A percentile compares a stretch with the other conserved stretches of the same genome.
These are phyloP conservation scores for Stichopus chloronotus DNA, from an alignment of 35 echinoderm and acorn worm species.

Conservation along the genomic window DNA sequence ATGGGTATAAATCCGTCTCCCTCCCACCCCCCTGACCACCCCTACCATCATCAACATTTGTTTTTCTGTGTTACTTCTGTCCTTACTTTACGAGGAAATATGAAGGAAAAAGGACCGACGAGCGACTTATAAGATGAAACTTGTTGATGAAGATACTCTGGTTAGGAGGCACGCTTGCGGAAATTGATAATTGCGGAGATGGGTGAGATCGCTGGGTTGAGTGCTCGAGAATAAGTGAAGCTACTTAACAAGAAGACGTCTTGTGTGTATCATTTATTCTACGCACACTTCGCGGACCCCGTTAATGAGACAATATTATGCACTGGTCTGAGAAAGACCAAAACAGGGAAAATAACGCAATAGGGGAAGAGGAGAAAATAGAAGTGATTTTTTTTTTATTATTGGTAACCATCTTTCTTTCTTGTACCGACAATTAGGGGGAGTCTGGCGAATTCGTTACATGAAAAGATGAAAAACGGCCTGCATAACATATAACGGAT, in stretches of 20 bases:
- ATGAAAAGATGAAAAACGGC: too few species aligned
- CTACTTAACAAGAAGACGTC: neutral
- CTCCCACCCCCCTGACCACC: neutral
- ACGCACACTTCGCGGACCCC: conserved; percentile 3
- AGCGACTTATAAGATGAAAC: too few species aligned
- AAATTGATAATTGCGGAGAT: conserved; percentile 35
- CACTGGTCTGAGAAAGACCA: too few species aligned
- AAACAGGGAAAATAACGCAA: neutral
- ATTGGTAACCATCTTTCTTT: too few species aligned
- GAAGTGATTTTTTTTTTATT: neutral
- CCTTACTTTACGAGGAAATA: neutral
- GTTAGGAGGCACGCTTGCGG: conserved; percentile 17
- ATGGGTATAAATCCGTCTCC: neutral
- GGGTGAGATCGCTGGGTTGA: neutral
- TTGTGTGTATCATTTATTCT: conserved; percentile 44
- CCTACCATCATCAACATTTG: neutral
- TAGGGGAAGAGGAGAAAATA: neutral
- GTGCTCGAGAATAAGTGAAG: conserved; percentile 9
- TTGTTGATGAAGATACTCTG: neutral
- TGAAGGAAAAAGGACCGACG: neutral
- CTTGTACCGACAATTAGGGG: too few species aligned
- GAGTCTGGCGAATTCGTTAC: too few species aligned
- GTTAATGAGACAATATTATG: conserved; percentile 44
- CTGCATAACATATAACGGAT: too few species aligned
- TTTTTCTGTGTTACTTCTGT: neutral